Base-by-base conservation (phyloP, 2,797 vertebrate genomes). In the Rhynchonycteris naso region DNA sequence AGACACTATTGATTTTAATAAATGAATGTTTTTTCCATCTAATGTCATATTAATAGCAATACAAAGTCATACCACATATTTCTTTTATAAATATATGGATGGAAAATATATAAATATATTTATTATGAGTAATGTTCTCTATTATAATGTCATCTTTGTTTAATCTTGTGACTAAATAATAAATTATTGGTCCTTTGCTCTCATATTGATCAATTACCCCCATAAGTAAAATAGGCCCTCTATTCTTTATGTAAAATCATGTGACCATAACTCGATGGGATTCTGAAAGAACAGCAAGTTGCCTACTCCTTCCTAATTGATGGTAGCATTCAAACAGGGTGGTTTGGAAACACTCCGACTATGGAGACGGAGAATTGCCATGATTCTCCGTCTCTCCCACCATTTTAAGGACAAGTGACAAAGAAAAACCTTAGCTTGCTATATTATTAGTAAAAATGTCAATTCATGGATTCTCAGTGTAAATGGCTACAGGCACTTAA, bases 381-480 rank as follows among this genome's bases (percentile, higher is more conserved):
- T 76, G 66, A 72, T 75, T 78, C 26, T 92, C 69, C 38, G 35
- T 88, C 30, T 71, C 38, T 76, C 65, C 38, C 10, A 69, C 7
- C 28, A 56, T 89, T 83, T 91, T 61, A 95, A 52, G 1, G 84
- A 81, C 83, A 97, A 88, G 78, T 96, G 95, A 95, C 94, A 95
- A 97, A 95, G 43, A 89, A 97, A 97, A 96, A 92, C 61, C 33
- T 92, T 87, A 93, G 89, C 78, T 91, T 91, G 43, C 83, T 59
- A 63, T 94, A 89, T 96, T 97, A 97, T 97, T 97, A 88, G 56
- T 52, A 92, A 97, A 97, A 93, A 90, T 84, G 54, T 74, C 88
- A 91, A 85, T 95, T 95, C 78, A 54, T 71, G 50, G 69, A 69
- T 88, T 97, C 94, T 65, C 68, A 84, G 72, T 66, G 22, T 85